Evolutionary conservation across 2,797 vertebrate species (phyloP).

Genomic region (Falco concolor): DNA sequence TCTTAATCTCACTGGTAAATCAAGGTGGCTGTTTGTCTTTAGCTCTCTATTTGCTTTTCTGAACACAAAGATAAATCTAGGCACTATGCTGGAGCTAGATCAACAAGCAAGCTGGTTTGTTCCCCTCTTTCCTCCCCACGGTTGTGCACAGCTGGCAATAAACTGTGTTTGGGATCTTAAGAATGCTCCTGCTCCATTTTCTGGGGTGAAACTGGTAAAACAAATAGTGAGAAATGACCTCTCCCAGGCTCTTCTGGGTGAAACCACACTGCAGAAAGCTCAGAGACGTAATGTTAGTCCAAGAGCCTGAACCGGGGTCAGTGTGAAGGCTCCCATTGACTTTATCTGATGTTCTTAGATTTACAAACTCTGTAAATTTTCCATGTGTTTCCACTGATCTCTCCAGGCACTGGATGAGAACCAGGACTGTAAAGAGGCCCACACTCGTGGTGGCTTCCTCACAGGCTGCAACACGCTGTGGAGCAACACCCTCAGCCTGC

Average conservation of each 20-base stretch:
- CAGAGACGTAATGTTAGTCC: not conserved
- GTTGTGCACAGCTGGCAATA: rapidly evolving
- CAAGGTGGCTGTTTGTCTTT: not conserved
- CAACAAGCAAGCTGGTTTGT: not conserved
- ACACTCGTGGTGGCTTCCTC: not conserved
- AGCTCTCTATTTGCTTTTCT: not conserved
- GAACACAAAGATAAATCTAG: not conserved
- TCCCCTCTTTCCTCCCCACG: not conserved
- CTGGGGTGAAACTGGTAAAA: not conserved
- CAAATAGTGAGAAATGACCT: not conserved
- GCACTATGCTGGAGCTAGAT: not conserved
- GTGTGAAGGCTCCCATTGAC: not conserved
- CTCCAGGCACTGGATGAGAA: not conserved
- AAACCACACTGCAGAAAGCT: not conserved
- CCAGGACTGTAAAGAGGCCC: not conserved
- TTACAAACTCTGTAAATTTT: not conserved
- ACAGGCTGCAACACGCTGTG: rapidly evolving
- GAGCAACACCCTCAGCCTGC: not conserved
- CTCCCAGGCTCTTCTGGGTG: not conserved
- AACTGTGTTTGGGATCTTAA: not conserved
- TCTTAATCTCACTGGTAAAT: not conserved
- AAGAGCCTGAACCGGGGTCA: not conserved
- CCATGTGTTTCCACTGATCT: not conserved
- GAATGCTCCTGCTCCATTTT: not conserved
- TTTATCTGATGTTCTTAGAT: not conserved